Conservation (phyloP, 2,888 invertebrate genomes). For the Holacanthella duospinosa region DNA sequence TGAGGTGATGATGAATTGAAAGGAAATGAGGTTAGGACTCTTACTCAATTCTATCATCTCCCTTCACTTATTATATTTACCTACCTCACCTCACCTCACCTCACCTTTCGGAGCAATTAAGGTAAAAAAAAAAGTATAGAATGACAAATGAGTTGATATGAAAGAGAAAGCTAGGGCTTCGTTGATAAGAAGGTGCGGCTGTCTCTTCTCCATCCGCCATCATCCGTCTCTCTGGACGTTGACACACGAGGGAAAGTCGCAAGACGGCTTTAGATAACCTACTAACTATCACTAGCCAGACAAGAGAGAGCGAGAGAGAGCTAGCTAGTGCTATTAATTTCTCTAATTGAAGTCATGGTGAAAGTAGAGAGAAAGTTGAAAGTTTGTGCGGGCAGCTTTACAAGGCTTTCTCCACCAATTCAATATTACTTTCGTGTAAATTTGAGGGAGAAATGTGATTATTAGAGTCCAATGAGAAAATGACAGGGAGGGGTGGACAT, state of each 20-base stretch:
- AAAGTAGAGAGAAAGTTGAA: too few species aligned
- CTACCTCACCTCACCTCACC: neutral
- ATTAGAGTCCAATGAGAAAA: neutral
- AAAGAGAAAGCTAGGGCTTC: neutral
- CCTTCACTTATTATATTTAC: neutral
- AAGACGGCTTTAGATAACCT: neutral
- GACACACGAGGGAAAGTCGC: neutral
- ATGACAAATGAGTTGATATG: neutral
- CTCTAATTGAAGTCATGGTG: conserved; percentile 16
- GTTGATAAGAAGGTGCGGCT: neutral
- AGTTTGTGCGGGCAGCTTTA: too few species aligned
- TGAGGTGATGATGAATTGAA: neutral
- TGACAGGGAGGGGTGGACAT: neutral
- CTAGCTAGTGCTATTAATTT: conserved; percentile 14
- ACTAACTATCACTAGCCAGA: too few species aligned
- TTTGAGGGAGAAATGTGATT: neutral
- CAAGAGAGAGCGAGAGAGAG: neutral
- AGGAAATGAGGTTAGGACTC: neutral
- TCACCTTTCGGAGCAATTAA: neutral
- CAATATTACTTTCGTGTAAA: neutral
- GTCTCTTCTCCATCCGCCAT: neutral
- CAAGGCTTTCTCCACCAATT: too few species aligned
- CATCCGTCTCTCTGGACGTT: neutral
- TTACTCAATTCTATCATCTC: neutral
- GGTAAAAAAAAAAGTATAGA: neutral